Percentiles rank a stretch among this genome's conserved stretches.
These are phyloP conservation scores for Acanthaster planci DNA, from an alignment of 35 echinoderm and acorn worm genomes.

Conservation along the genomic window DNA sequence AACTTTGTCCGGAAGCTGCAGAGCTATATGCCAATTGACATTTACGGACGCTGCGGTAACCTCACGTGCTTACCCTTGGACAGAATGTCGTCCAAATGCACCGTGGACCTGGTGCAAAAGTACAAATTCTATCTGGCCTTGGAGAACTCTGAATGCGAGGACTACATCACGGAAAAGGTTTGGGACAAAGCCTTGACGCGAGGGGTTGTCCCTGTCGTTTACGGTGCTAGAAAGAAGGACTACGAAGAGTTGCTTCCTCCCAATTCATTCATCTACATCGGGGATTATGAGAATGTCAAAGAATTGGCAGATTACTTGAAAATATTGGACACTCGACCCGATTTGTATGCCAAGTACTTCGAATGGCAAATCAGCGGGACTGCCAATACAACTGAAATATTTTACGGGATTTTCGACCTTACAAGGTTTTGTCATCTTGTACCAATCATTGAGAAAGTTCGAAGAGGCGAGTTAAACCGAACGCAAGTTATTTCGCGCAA, in stretches of 20 bases:
- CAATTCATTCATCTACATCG: conserved; percentile 70
- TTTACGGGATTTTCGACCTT: neutral
- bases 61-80: conserved; percentile 21
- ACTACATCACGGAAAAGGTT: conserved; percentile 62
- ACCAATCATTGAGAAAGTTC: too few relatives aligned
- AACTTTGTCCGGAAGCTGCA: conserved; percentile 45
- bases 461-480: too few relatives aligned
- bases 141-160: conserved; percentile 58
- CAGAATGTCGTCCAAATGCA: conserved; percentile 1
- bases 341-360: conserved; percentile 61
- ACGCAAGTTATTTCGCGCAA: too few relatives aligned
- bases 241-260: conserved; percentile 64
- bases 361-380: conserved; percentile 28
- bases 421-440: neutral
- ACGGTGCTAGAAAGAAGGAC: conserved; percentile 41
- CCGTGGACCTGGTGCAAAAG: conserved; percentile 28
- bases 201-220: conserved; percentile 57
- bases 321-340: conserved; percentile 33
- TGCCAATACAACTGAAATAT: too few relatives aligned
- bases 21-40: conserved; percentile 35
- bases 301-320: conserved; percentile 46
- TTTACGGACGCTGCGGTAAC: conserved; percentile 52
- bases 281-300: conserved; percentile 51
- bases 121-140: conserved; percentile 74
- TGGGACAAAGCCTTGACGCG: conserved; percentile 49